Conservation (phyloP, 2,888 invertebrate species). For the Microplitis manilae region DNA sequence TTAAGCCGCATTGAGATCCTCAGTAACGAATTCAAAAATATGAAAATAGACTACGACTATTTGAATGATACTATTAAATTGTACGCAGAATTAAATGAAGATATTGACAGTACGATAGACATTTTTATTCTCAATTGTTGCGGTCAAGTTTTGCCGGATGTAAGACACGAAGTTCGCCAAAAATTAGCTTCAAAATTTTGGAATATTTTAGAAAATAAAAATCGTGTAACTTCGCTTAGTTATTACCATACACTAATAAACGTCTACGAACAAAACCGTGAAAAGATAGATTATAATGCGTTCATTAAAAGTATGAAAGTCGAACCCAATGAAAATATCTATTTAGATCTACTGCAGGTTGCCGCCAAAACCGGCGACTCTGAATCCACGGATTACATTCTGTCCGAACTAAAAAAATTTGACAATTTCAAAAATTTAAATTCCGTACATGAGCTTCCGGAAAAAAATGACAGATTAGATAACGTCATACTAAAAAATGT, state of each 20-base stretch:
- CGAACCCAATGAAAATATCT: constrained; percentile 74
- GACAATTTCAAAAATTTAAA: constrained; percentile 74
- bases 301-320: constrained; percentile 73
- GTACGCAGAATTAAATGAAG: not conserved
- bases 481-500: too few relatives aligned
- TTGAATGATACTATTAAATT: constrained; percentile 22
- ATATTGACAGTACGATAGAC: constrained; percentile 50
- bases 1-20: not conserved
- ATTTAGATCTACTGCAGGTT: constrained; percentile 75
- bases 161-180: constrained; percentile 72
- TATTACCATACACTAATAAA: constrained; percentile 76
- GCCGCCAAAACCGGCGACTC: constrained; percentile 73
- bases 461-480: constrained; percentile 63
- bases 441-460: constrained; percentile 75
- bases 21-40: not conserved
- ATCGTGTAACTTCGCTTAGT: constrained; percentile 71
- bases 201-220: constrained; percentile 72
- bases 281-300: constrained; percentile 69
- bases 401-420: constrained; percentile 76
- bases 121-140: constrained; percentile 75
- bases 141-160: constrained; percentile 74
- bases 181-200: constrained; percentile 75
- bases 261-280: constrained; percentile 76
- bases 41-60: constrained; percentile 3
- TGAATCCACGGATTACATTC: constrained; percentile 74